Conservation (phyloP, 2,888 invertebrate species). For the Herminia tarsipennalis region DNA sequence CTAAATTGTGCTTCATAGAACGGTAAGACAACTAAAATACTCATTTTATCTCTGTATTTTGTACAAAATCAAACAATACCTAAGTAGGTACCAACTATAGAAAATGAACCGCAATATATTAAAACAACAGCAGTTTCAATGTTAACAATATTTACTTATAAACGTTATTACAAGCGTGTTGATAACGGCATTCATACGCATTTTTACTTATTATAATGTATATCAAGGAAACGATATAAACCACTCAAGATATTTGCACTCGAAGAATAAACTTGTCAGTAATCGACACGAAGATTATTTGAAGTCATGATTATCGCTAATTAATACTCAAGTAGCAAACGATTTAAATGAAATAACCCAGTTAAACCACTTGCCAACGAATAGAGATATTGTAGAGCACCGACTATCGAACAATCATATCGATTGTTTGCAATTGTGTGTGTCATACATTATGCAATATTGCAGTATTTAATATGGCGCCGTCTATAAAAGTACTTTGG, state of each 20-base stretch:
- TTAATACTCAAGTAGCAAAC: slow-evolving; percentile 73
- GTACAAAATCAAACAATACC: no score
- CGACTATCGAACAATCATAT: slow-evolving; percentile 56
- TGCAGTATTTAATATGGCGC: slow-evolving; percentile 73
- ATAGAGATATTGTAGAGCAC: slow-evolving; percentile 61
- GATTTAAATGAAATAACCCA: slow-evolving; percentile 80
- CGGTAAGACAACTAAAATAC: no score
- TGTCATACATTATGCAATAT: slow-evolving; percentile 75
- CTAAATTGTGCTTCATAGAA: no score
- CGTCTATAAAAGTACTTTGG: slow-evolving; percentile 69
- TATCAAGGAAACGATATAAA: slow-evolving; percentile 58
- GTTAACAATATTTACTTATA: slow-evolving; percentile 10
- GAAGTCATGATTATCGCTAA: slow-evolving; percentile 75
- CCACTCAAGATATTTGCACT: slow-evolving; percentile 69
- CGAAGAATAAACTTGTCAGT: slow-evolving; percentile 65
- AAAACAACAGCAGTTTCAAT: not conserved
- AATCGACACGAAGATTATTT: slow-evolving; percentile 71
- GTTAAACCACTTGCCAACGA: slow-evolving; percentile 68
- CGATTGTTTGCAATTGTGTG: slow-evolving; percentile 62
- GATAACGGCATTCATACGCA: slow-evolving; percentile 42
- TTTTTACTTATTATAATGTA: slow-evolving; percentile 44
- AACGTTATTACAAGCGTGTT: slow-evolving; percentile 22
- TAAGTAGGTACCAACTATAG: no score
- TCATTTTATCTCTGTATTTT: no score
- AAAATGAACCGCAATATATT: not conserved